Conservation (phyloP, 2,888 invertebrate species). For the Sminthurinus aureus region DNA sequence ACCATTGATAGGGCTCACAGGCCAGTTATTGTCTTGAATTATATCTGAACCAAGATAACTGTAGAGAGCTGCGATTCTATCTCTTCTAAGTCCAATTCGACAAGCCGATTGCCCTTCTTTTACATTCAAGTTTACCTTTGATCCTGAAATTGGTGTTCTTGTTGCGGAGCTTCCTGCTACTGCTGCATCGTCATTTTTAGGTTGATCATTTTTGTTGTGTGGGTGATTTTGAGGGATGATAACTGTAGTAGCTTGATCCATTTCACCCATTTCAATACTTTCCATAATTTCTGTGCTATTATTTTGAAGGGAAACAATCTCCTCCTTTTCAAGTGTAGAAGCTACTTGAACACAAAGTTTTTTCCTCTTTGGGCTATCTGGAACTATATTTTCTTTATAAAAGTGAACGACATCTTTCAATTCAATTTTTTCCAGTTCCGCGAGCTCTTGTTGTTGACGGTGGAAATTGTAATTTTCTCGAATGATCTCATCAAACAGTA, state of each 20-base stretch:
- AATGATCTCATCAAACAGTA: conserved; percentile 37
- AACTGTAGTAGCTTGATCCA: not conserved
- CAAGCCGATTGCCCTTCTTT: not conserved
- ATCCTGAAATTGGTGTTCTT: too few species aligned
- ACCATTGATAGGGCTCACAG: not conserved
- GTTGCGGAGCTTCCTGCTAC: not conserved
- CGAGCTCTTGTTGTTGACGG: conserved; percentile 21
- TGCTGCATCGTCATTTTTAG: not conserved
- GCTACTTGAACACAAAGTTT: conserved; percentile 20
- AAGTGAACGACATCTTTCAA: conserved; percentile 20
- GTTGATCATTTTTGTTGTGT: not conserved
- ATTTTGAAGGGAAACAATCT: not conserved
- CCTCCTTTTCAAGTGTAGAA: conserved; percentile 18
- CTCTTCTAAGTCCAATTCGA: not conserved
- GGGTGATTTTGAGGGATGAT: not conserved
- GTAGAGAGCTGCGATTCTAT: not conserved
- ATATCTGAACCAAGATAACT: not conserved
- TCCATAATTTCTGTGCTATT: conserved; percentile 16
- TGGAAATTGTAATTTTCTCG: conserved; percentile 35
- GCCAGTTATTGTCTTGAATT: not conserved
- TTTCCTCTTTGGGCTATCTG: conserved; percentile 3
- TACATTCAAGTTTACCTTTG: too few species aligned
- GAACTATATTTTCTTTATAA: conserved; percentile 29
- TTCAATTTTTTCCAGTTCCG: conserved; percentile 20
- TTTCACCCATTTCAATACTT: not conserved